Percentiles rank a stretch among this genome's conserved stretches.
Evolutionary conservation across 2,113 vertebrate species (phyloP).

Genomic region (Guaruba guarouba): DNA sequence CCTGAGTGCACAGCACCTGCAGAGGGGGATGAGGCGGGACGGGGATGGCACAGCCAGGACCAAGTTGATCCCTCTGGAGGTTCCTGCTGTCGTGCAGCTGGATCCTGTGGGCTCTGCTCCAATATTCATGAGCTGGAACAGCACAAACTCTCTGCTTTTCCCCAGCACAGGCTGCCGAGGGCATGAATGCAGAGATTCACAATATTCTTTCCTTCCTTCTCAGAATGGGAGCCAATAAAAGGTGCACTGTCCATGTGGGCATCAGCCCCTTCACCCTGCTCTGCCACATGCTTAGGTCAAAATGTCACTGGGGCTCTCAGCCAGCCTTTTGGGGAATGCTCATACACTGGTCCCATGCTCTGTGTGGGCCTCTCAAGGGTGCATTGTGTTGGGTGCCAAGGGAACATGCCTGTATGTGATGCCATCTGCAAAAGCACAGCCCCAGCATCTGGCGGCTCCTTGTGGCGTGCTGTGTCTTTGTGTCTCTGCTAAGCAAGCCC

Average conservation of each 20-base stretch:
- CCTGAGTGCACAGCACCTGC: not conserved
- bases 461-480: not conserved
- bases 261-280: not conserved
- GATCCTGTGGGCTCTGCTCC: constrained; percentile 22
- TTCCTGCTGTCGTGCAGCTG: not conserved
- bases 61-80: not conserved
- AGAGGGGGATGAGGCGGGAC: not conserved
- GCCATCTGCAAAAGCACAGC: not conserved
- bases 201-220: constrained; percentile 17
- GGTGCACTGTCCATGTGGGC: not conserved
- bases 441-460: not conserved
- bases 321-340: not conserved
- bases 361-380: not conserved
- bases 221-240: not conserved
- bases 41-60: not conserved
- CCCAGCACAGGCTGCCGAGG: not conserved
- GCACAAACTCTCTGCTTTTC: not conserved
- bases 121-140: not conserved
- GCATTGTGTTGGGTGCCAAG: not conserved
- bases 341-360: not conserved
- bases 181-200: constrained; percentile 42
- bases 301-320: not conserved
- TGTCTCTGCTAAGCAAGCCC: not conserved
- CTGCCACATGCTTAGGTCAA: not conserved
- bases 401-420: not conserved